Evolutionary conservation across 2,797 vertebrate species (phyloP), one percentile per base, ranked within the genome.

Genomic region (Lemur catta): DNA sequence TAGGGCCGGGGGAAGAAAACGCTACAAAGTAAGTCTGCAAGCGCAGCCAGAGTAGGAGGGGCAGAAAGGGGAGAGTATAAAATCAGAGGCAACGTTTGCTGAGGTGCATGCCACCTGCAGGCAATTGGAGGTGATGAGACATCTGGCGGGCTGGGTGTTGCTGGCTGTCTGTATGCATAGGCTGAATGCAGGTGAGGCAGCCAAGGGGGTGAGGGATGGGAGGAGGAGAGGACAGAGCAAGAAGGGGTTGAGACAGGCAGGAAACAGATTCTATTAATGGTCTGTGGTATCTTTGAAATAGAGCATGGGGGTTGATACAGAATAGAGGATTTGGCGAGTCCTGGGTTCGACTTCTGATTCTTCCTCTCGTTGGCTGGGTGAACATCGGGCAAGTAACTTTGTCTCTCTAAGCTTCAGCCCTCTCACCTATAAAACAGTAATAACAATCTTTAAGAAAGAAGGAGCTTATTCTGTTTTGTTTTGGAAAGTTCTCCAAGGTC

Each of bases 171-270:
- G 30, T 1, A 0, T 84, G 13, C 24, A 4, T 7, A n/a, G 55
- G 50, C 81, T 96, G 52, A 41, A 69, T n/a, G 92, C 96, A 94
- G 97, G 97, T 97, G 85, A 97, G 94, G 33, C 0, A 7, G 26
- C 20, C 1, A 4, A 30, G 50, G 2, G 46, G 14, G 10, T 0
- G 35, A 43, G 20, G 4, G 33, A 6, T 9, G 24, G 69, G 6
- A 8, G 22, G 2, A 4, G 33, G 10, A 43, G 38, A 59, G 20
- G 33, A 14, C 10, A 30, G 7, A 46, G 8, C 52, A 84, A 33
- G 33, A 65, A 18, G 30, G 15, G 13, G 24, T 15, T 38, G 35
- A 67, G n/a, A 30, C 0, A 1, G 22, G 26, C 75, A 61, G n/a
- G 38, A 74, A 48, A 10, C 28, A 57, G 46, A 26, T 33, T 52